Base-by-base conservation (phyloP, 2,888 invertebrate genomes). In the Myopa tessellatipennis region DNA sequence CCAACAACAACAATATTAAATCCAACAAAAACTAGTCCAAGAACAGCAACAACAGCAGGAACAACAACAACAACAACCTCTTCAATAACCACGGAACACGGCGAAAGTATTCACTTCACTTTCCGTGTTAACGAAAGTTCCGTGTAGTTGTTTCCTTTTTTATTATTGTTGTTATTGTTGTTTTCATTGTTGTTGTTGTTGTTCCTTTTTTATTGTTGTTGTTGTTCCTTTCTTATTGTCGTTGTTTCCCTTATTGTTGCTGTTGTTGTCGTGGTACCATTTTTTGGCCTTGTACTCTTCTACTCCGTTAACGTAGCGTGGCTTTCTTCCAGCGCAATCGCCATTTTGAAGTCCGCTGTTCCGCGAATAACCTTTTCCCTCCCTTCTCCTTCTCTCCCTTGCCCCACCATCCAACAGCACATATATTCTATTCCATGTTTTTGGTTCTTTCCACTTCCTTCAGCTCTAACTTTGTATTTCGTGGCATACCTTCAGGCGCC, bases 401-500 rank as follows among this genome's bases (percentile, higher is more conserved):
- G 5, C 16, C n/a, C 10, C 55, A 1, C 10, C n/a, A 1, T 16
- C 14, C 5, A 16, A 55, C n/a, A 5, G 55, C n/a, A 3, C 4
- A 65, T 68, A n/a, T 4, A 5, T 55, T 55, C 55, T 55, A 5
- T 14, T 4, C n/a, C 10, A 50, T 50, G 50, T 12, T 52, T 34
- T 70, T 70, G 70, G n/a, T 69, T n/a, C 16, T 50, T 50, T 2
- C 38, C 12, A 5, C 18, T 55, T 52, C 34, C 34, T 52, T 70
- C 12, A 55, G 34, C 55, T 61, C 63, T 63, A 61, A 55, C 70
- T 52, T 73, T 63, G n/a, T 50, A 63, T 63, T 50, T 34, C 73
- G 78, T 79, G 81, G 80, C 79, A 82, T 82, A 81, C 77, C 79
- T 76, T 80, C 50, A 72, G 82, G 82, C 82, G 82, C 80, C 82